phyloP scores from a whole-genome alignment of 2,797 vertebrate species.

The Enteromius mattozi region DNA sequence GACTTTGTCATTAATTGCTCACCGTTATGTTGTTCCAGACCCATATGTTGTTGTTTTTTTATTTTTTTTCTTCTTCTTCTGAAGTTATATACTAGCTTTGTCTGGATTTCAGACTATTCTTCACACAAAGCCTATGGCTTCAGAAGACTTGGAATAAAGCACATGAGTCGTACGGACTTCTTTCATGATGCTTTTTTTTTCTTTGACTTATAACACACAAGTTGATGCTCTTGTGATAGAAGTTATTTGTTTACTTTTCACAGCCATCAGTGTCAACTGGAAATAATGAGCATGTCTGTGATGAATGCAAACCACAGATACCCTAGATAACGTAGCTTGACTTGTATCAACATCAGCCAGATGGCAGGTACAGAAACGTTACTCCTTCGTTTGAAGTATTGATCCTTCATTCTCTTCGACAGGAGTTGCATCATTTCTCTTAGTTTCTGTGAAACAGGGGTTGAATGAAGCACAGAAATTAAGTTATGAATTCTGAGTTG shows the following conservation, averaged over 20 bases:
- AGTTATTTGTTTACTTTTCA: neutral
- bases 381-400: conserved; percentile 16
- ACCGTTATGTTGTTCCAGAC: neutral
- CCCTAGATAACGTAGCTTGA: neutral
- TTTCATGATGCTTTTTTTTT: neutral
- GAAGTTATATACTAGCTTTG: conserved; percentile 4
- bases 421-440: conserved; percentile 9
- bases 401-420: conserved; percentile 15
- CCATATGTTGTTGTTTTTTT: neutral
- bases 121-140: neutral
- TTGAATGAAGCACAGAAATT: conserved; percentile 1
- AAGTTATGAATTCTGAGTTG: neutral
- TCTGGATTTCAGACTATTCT: neutral
- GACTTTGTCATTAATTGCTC: neutral
- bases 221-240: too few relatives aligned
- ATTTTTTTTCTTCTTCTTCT: too few relatives aligned
- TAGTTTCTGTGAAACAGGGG: neutral
- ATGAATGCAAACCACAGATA: neutral
- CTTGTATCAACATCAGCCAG: conserved; percentile 14
- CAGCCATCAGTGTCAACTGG: neutral
- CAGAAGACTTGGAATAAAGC: conserved; percentile 8
- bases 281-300: neutral
- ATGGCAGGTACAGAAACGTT: conserved; percentile 20
- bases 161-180: neutral
- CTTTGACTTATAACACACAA: neutral